A percentile compares a stretch with the other conserved stretches of the same genome.
These are phyloP conservation scores for Lipotes vexillifer DNA, from an alignment of 2,113 vertebrate species.

Conservation along the genomic window DNA sequence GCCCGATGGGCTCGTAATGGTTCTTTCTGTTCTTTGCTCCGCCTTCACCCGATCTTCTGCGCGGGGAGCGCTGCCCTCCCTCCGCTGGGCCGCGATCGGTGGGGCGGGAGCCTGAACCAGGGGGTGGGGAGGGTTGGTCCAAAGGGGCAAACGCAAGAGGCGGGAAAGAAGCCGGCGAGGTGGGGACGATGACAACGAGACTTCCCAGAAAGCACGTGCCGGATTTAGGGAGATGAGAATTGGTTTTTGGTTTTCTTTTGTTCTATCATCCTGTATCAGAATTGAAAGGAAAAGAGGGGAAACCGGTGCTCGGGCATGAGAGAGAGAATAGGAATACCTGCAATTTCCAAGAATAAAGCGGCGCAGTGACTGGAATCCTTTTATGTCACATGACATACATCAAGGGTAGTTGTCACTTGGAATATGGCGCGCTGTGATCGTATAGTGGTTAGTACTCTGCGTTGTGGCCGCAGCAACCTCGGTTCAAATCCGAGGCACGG, in stretches of 20 bases:
- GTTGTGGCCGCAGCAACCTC: slow-evolving; percentile 84
- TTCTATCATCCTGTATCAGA: no score
- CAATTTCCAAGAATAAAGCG: neutral
- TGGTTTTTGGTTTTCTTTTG: neutral
- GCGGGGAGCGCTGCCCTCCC: neutral
- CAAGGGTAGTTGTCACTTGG: rapidly evolving
- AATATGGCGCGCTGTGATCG: slow-evolving; percentile 75
- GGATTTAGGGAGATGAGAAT: neutral
- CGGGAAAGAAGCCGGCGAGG: neutral
- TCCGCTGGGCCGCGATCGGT: neutral
- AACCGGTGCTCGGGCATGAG: no score
- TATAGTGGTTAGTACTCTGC: slow-evolving; percentile 86
- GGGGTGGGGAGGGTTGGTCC: no score
- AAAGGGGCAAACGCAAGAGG: neutral
- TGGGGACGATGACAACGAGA: neutral
- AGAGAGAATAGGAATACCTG: neutral
- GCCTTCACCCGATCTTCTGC: neutral
- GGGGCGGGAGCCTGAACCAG: neutral
- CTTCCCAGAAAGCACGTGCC: neutral
- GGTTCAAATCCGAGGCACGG: slow-evolving; percentile 84
- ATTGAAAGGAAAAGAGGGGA: neutral
- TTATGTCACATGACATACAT: neutral
- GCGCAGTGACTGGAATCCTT: no score
- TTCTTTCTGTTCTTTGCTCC: neutral
- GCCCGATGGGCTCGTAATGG: no score